A percentile compares a stretch with the other conserved stretches of the same genome.
These are phyloP conservation scores for Mobula hypostoma DNA, from an alignment of 2,113 vertebrate species.

Conservation along the genomic window DNA sequence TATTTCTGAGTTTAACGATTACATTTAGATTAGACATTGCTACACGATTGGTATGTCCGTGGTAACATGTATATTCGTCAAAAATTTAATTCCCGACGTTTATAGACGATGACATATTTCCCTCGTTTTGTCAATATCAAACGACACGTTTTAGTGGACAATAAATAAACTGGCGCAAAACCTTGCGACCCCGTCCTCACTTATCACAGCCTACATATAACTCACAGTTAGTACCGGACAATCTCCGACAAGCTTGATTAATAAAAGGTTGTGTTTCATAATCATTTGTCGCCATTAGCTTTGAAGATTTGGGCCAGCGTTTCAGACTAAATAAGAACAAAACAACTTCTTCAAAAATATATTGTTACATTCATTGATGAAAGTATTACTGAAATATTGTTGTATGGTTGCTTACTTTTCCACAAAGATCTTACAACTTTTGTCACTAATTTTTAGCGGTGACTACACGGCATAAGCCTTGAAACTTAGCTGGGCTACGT, in stretches of 20 bases:
- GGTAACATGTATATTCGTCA: neutral
- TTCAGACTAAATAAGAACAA: neutral
- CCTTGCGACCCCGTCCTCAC: neutral
- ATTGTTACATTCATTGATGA: neutral
- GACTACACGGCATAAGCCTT: neutral
- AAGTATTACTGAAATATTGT: neutral
- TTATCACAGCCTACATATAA: too few relatives aligned
- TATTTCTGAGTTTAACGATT: neutral
- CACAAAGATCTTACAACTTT: neutral
- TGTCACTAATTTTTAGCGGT: neutral
- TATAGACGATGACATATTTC: neutral
- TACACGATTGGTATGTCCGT: neutral
- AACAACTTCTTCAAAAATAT: neutral
- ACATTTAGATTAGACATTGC: neutral
- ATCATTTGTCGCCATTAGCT: neutral
- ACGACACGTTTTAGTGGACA: neutral
- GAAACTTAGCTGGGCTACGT: neutral
- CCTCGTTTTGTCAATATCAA: neutral
- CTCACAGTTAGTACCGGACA: neutral
- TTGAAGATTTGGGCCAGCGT: neutral
- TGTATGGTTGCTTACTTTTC: neutral
- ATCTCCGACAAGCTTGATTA: neutral
- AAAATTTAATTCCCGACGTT: neutral
- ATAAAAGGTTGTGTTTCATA: neutral
- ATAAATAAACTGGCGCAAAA: conserved; percentile 3